phyloP scores from a whole-genome alignment of 2,888 invertebrate species.

The Phorcus lineatus region DNA sequence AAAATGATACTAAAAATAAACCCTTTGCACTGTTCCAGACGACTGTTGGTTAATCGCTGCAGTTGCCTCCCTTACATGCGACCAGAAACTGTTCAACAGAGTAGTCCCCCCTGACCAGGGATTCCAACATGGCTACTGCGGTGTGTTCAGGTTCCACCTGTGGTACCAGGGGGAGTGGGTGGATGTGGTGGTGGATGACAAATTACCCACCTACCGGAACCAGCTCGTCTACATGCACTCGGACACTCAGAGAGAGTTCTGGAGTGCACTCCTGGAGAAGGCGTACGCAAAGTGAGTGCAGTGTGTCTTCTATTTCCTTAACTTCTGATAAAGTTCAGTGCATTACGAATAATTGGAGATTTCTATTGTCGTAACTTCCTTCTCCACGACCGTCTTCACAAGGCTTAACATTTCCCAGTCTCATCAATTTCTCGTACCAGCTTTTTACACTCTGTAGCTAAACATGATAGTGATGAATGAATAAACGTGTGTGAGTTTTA shows the following conservation, averaged over 20 bases:
- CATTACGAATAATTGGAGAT: no score
- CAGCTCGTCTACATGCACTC: conserved; percentile 90
- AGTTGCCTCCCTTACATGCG: conserved; percentile 94
- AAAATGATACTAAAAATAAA: background rate
- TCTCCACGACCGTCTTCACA: no score
- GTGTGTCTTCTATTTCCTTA: no score
- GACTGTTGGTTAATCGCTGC: conserved; percentile 93
- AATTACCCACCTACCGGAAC: conserved; percentile 89
- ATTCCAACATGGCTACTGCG: conserved; percentile 89
- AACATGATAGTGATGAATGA: no score
- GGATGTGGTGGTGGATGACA: conserved; percentile 94
- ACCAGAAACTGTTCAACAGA: conserved; percentile 90
- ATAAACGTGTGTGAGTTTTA: no score
- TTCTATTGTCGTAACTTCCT: no score
- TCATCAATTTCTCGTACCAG: no score
- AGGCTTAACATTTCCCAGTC: no score
- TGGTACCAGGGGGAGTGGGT: conserved; percentile 93
- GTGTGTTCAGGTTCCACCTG: conserved; percentile 90
- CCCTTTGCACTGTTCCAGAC: conserved; percentile 76
- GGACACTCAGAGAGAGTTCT: conserved; percentile 91
- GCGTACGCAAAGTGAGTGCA: conserved; percentile 88
- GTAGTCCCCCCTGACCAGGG: conserved; percentile 97
- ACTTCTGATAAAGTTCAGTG: no score
- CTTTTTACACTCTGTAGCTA: no score
- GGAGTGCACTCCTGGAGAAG: conserved; percentile 96